Conservation (phyloP, 1,140 invertebrate genomes). For the Lineus longissimus region DNA sequence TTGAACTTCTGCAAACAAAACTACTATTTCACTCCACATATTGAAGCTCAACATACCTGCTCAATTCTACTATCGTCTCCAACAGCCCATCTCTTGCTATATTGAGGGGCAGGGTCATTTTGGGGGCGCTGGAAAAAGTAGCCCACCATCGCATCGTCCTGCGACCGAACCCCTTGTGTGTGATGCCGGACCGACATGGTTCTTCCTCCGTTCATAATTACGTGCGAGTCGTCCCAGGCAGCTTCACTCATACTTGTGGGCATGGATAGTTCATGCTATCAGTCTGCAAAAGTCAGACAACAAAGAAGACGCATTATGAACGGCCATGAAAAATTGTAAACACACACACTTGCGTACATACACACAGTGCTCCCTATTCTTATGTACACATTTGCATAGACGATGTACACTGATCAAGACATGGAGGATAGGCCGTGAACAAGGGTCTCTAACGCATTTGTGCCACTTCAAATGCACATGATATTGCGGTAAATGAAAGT, state of each 20-base stretch:
- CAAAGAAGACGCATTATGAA: neutral
- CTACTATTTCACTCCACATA: too few species aligned
- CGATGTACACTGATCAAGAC: neutral
- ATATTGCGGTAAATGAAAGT: too few species aligned
- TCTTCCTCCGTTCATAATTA: constrained; percentile 37
- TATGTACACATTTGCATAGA: constrained; percentile 7
- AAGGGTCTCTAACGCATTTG: too few species aligned
- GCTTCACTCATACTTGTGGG: constrained; percentile 44
- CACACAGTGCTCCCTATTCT: neutral
- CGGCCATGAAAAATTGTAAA: too few species aligned
- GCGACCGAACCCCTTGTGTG: constrained; percentile 47
- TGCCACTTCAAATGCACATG: too few species aligned
- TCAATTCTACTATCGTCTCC: constrained; percentile 77
- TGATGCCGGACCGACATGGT: constrained; percentile 33
- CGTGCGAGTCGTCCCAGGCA: constrained; percentile 42
- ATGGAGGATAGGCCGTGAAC: neutral
- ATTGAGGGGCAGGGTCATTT: constrained; percentile 69
- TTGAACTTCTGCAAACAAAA: too few species aligned
- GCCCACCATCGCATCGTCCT: constrained; percentile 81
- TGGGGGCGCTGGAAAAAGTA: constrained; percentile 81
- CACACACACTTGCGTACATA: neutral
- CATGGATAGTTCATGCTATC: constrained; percentile 39
- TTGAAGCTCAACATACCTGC: constrained; percentile 36
- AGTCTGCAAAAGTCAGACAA: constrained; percentile 27
- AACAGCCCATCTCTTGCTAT: constrained; percentile 68